Base-by-base conservation (phyloP, 2,113 vertebrate genomes). In the Lucifuga dentata region DNA sequence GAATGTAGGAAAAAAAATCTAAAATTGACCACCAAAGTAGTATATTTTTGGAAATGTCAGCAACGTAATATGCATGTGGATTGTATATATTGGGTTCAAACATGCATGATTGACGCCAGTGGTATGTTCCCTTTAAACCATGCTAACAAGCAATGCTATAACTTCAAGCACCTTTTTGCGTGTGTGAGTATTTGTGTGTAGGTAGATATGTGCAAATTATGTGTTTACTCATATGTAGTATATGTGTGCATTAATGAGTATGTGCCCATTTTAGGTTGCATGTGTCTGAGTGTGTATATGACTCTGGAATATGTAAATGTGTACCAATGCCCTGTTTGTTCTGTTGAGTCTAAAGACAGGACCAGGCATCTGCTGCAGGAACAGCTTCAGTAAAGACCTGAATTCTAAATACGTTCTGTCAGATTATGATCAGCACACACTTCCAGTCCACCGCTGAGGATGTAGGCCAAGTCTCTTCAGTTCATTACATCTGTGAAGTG, bases 361-460 rank as follows among this genome's bases (percentile, higher is more conserved):
- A 64, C 21, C 39, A 55, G 80, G 85, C 78, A 80, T 83, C 71
- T 55, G 82, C 86, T 85, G 43, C 46, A 52, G 85, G 90, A 86
- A 13, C 44, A 63, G 78, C 70, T 83, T 76, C 67, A 68, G 71
- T 73, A 73, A 81, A 84, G 67, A 88, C 66, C 71, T 80, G 70
- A 67, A 79, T 81, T 76, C 68, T 74, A 76, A 90, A 91, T 80
- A 65, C 48, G 1, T 82, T 88, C 70, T 89, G 86, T 87, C 87
- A 86, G 81, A 81, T 90, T 86, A 73, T 69, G 46, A n/a, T 71
- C 77, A 57, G 69, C 83, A 69, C 75, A 78, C 71, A 45, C 76
- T 82, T 60, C 50, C 80, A 68, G 72, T 71, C 83, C 65, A 68
- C 77, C 83, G 81, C 52, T 80, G 55, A 8, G 61, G 70, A 76